phyloP scores from a whole-genome alignment of 1,140 invertebrate species.

The Drosophila pseudoobscura region DNA sequence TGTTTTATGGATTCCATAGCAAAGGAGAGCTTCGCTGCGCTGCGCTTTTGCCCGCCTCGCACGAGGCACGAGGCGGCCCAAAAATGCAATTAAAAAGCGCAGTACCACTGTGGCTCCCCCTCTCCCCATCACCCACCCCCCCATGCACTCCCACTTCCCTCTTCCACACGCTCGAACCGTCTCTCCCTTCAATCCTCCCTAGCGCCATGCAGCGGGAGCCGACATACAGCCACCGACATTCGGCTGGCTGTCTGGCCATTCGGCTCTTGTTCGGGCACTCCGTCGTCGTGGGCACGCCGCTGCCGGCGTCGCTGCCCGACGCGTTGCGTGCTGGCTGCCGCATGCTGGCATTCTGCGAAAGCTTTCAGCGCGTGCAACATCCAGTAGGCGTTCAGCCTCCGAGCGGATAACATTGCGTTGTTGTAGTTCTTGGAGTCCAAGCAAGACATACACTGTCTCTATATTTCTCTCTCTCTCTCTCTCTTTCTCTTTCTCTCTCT shows the following conservation, averaged over 20 bases:
- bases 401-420: conserved; percentile 83
- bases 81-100: conserved; percentile 63
- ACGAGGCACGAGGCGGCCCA: background rate
- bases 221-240: background rate
- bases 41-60: conserved; percentile 59
- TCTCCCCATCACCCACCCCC: too few relatives aligned
- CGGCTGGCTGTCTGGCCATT: conserved; percentile 1
- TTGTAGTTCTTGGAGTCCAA: conserved; percentile 75
- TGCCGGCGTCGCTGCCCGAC: conserved; percentile 24
- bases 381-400: conserved; percentile 83
- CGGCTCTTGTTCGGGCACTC: conserved; percentile 5
- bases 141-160: too few relatives aligned
- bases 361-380: conserved; percentile 72
- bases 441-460: conserved; percentile 8
- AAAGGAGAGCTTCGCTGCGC: conserved; percentile 16
- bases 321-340: conserved; percentile 58
- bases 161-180: too few relatives aligned
- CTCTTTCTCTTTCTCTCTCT: too few relatives aligned
- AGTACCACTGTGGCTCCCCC: background rate
- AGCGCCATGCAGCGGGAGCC: background rate
- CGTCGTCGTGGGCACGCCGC: conserved; percentile 11
- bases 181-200: background rate
- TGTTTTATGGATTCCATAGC: conserved; percentile 62
- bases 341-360: conserved; percentile 64
- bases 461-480: too few relatives aligned